Conservation (phyloP, 1,140 invertebrate species). For the Caerostris extrusa region DNA sequence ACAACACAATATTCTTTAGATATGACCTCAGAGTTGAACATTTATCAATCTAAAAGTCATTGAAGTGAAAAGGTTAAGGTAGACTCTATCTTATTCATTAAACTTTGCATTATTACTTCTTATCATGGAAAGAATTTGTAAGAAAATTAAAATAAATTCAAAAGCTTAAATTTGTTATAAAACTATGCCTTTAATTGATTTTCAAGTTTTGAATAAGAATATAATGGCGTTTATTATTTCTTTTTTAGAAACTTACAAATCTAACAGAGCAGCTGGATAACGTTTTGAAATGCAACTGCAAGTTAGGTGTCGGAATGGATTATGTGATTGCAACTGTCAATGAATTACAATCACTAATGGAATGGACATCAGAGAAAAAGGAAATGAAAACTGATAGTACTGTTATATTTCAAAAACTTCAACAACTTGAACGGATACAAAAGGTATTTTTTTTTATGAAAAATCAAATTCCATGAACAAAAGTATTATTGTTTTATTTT, state of each 20-base stretch:
- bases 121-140: no score
- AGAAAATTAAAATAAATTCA: no score
- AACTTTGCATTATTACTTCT: no score
- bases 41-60: no score
- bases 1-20: no score
- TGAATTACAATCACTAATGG: constrained; percentile 60
- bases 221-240: neutral
- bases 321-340: constrained; percentile 63
- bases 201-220: no score
- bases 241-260: constrained; percentile 58
- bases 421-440: constrained; percentile 69
- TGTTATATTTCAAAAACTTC: constrained; percentile 72
- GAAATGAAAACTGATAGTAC: constrained; percentile 60
- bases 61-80: no score
- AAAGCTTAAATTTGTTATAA: no score
- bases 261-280: constrained; percentile 67
- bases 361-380: constrained; percentile 63
- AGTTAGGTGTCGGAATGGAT: constrained; percentile 72
- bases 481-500: no score
- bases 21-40: no score
- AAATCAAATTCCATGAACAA: neutral
- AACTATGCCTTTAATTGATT: no score
- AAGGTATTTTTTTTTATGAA: constrained; percentile 29
- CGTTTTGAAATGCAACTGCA: constrained; percentile 64
- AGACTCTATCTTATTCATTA: no score